Conservation (phyloP, 2,888 invertebrate genomes). For the Apeira syringaria region DNA sequence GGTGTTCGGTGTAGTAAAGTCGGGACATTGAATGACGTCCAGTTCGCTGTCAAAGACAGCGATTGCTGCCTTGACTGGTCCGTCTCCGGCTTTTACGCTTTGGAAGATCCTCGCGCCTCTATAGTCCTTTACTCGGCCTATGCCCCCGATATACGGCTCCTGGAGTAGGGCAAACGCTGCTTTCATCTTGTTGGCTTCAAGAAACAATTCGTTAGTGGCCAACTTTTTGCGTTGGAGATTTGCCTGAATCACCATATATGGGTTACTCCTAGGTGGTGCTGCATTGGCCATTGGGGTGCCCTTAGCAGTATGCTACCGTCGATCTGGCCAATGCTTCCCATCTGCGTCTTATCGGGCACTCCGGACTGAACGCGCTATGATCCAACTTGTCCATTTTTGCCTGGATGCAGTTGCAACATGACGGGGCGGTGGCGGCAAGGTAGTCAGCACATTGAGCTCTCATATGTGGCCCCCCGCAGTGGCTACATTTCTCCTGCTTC, state of each 20-base stretch:
- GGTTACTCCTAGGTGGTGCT: no score
- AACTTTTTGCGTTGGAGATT: neutral
- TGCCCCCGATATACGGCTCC: neutral
- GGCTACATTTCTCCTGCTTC: constrained; percentile 3
- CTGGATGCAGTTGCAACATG: neutral
- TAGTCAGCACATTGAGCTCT: constrained; percentile 1
- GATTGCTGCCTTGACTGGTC: neutral
- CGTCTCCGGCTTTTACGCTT: neutral
- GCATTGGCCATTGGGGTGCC: neutral
- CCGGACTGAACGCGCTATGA: neutral
- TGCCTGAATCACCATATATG: neutral
- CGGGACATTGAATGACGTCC: constrained; percentile 3
- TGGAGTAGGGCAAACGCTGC: constrained; percentile 19
- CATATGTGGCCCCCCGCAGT: constrained; percentile 5
- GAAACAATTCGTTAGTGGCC: neutral
- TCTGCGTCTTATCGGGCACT: neutral
- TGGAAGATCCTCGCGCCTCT: neutral
- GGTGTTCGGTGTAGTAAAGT: constrained; percentile 13
- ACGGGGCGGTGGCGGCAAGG: neutral
- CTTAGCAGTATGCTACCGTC: constrained; percentile 21
- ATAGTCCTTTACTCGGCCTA: neutral
- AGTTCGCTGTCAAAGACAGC: neutral
- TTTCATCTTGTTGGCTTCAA: neutral
- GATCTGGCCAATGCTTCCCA: constrained; percentile 12
- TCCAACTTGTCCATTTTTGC: neutral